These are phyloP conservation scores for Pelecanus crispus DNA, from an alignment of 2,113 vertebrate genomes.

Conservation along the genomic window DNA sequence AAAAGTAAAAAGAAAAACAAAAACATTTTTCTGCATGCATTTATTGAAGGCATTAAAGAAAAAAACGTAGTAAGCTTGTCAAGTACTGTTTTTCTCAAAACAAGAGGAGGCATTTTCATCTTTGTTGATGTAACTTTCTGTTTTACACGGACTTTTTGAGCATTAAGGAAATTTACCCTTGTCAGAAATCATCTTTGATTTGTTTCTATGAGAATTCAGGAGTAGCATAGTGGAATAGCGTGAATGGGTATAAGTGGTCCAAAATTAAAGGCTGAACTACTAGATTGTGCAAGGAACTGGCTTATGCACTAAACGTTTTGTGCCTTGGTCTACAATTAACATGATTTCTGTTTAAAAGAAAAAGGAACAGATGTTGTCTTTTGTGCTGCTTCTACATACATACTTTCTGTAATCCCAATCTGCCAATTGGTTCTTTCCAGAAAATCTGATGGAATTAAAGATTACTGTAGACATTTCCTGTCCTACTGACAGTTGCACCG, in stretches of 20 bases:
- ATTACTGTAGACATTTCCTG: conserved; percentile 50
- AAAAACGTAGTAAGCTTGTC: conserved; percentile 20
- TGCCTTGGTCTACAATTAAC: conserved; percentile 82
- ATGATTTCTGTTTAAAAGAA: conserved; percentile 67
- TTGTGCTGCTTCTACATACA: conserved; percentile 54
- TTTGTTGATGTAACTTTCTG: conserved; percentile 59
- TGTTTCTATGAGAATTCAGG: conserved; percentile 59
- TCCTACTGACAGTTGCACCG: conserved; percentile 43
- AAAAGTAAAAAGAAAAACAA: neutral
- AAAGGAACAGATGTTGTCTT: conserved; percentile 60
- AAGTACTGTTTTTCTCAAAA: conserved; percentile 62
- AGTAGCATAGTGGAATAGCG: conserved; percentile 53
- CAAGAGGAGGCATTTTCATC: conserved; percentile 70
- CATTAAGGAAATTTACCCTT: conserved; percentile 46
- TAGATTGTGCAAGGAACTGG: conserved; percentile 71
- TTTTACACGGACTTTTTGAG: conserved; percentile 50
- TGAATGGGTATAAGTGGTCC: conserved; percentile 68
- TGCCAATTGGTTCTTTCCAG: conserved; percentile 42
- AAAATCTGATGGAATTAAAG: conserved; percentile 32
- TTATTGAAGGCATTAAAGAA: conserved; percentile 51
- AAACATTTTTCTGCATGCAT: conserved; percentile 49
- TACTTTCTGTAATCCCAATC: conserved; percentile 35
- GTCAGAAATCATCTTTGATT: conserved; percentile 66
- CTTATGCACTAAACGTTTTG: conserved; percentile 80
- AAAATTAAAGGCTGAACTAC: conserved; percentile 64